Evolutionary conservation across 1,140 invertebrate species (phyloP).

Genomic region (Drosophila bifasciata): DNA sequence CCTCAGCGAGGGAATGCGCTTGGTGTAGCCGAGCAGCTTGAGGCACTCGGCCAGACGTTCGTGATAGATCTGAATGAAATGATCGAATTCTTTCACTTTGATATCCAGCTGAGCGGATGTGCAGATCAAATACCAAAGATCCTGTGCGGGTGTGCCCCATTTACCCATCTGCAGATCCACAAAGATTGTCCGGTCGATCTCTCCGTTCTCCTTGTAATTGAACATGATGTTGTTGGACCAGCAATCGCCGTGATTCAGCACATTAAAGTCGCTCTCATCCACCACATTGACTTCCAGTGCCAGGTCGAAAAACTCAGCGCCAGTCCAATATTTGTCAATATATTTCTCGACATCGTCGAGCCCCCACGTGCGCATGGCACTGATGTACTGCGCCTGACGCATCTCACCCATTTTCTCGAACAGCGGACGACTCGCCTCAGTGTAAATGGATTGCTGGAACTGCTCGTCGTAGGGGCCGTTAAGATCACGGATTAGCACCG

Average conservation of each 20-base stretch:
- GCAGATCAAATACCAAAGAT: constrained; percentile 66
- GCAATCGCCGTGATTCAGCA: constrained; percentile 88
- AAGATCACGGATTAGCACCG: constrained; percentile 63
- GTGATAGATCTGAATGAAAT: constrained; percentile 71
- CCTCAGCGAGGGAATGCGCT: constrained; percentile 52
- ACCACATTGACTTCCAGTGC: constrained; percentile 34
- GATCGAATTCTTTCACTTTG: constrained; percentile 65
- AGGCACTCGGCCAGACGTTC: constrained; percentile 54
- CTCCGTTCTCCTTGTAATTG: constrained; percentile 70
- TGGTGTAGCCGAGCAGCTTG: constrained; percentile 54
- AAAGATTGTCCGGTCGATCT: constrained; percentile 65
- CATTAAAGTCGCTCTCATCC: constrained; percentile 85
- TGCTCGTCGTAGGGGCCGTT: constrained; percentile 61
- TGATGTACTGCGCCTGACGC: constrained; percentile 17
- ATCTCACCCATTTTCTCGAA: constrained; percentile 44
- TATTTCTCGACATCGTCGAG: constrained; percentile 55
- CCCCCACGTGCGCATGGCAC: constrained; percentile 55
- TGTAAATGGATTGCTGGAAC: constrained; percentile 41
- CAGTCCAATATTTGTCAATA: constrained; percentile 8
- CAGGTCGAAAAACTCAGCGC: constrained; percentile 24
- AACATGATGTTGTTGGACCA: constrained; percentile 84
- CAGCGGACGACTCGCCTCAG: constrained; percentile 34
- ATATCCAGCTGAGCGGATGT: constrained; percentile 59
- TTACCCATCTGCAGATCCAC: constrained; percentile 67
- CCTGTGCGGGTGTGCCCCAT: constrained; percentile 67